Base-by-base conservation (phyloP, 64 coral and sea anemone genomes). In the Pocillopora damicornis region DNA sequence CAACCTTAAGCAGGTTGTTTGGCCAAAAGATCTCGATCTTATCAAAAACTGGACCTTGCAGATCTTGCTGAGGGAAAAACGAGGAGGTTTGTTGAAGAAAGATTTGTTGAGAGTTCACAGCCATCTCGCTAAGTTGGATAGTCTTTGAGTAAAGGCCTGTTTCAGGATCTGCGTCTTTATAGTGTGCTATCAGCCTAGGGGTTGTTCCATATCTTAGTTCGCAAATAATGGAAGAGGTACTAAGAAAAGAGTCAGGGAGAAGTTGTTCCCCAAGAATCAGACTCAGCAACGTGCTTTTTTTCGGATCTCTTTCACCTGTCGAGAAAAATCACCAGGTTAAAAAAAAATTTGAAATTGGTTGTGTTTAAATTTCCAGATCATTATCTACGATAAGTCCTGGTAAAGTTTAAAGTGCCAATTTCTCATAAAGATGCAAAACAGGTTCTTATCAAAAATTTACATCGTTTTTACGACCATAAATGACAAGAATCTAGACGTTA, bases 1-100 rank as follows among this genome's bases (percentile, higher is more conserved):
- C 11, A 72, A 85, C 81, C 81, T 85, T 11, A 1, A 85, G 35
- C 13, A 85, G 65, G 61, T 45, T 74, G 75, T 75, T 74, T 57
- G 81, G 89, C 89, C 89, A 91, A 66, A 91, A 86, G 13, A 91
- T 58, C 61, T 91, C 81, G n/a, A 91, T 67, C 16, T 91, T 91
- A 15, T 72, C 68, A 75, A 68, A 91, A 14, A 34, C 61, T 23
- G 58, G 77, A 17, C 38, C 81, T 30, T 86, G 77, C 35, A 71
- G 81, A 37, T 81, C 73, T 38, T 78, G 36, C 69, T 0, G 71
- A 15, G 78, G 89, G 36, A 91, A 61, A 60, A 67, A 91, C 30
- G 74, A 73, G 15, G 89, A 90, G 65, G 83, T 76, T 26, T 90
- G 69, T 3, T 90, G 58, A 61, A 90, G 82, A 22, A 62, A 71